Percentiles rank a stretch among this genome's conserved stretches.
phyloP scores from a whole-genome alignment of 2,888 invertebrate genomes.

The Dicyrtomina minuta region DNA sequence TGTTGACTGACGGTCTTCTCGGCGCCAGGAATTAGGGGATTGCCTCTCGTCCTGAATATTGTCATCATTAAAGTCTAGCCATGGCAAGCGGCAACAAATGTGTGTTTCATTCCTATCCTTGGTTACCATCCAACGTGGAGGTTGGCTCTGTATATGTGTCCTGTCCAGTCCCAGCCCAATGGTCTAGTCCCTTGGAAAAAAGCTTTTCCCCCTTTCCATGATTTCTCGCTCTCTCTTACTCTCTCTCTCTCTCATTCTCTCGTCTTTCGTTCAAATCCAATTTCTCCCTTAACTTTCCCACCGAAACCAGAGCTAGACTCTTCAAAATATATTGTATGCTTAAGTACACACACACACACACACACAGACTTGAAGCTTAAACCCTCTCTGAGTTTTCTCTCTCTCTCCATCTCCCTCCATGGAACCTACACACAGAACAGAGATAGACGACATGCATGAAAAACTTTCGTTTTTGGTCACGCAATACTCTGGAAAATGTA shows the following conservation, averaged over 20 bases:
- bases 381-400: background rate
- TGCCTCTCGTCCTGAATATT: slow-evolving; percentile 8
- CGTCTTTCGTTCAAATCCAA: slow-evolving; percentile 24
- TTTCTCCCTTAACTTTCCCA: slow-evolving; percentile 19
- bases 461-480: slow-evolving; percentile 25
- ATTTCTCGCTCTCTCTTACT: no score
- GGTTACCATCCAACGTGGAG: background rate
- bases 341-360: no score
- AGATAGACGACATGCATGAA: background rate
- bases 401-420: background rate
- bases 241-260: no score
- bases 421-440: background rate
- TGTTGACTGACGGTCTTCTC: slow-evolving; percentile 18
- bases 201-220: slow-evolving; percentile 13
- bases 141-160: background rate
- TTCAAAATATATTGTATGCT: background rate
- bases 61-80: slow-evolving; percentile 9
- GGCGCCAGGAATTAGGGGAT: slow-evolving; percentile 32
- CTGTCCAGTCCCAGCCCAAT: background rate
- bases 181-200: slow-evolving; percentile 3
- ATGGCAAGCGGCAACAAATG: slow-evolving; percentile 2
- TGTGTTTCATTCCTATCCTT: background rate
- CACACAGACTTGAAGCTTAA: no score
- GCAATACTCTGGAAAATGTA: slow-evolving; percentile 23
- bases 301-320: background rate